These are phyloP conservation scores for Pygmarrhopalites habei DNA, from an alignment of 1,140 invertebrate genomes.

Conservation along the genomic window DNA sequence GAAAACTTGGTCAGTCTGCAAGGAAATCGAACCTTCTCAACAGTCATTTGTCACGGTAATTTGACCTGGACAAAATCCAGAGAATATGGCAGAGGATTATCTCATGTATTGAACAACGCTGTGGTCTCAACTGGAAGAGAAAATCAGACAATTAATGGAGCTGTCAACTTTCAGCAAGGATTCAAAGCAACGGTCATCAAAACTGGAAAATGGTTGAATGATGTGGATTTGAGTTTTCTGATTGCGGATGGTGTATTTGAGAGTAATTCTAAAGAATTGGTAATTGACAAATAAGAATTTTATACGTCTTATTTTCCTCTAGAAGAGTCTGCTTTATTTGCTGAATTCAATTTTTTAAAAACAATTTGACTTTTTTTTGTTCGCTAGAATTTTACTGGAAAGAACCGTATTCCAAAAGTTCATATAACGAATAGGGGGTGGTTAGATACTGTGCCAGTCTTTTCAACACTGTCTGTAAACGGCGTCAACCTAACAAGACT, in stretches of 20 bases:
- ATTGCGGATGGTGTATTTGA: background rate
- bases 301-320: too few species aligned
- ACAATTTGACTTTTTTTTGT: background rate
- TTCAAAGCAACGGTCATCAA: background rate
- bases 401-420: background rate
- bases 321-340: background rate
- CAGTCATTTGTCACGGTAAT: background rate
- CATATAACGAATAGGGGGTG: background rate
- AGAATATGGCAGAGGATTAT: background rate
- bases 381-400: background rate
- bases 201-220: background rate
- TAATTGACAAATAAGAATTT: too few species aligned
- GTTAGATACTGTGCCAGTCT: background rate
- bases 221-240: background rate
- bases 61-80: background rate
- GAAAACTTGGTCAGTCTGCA: background rate
- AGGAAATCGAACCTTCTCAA: background rate
- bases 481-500: background rate
- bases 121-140: background rate
- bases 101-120: background rate
- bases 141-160: background rate
- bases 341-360: background rate
- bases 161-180: background rate
- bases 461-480: background rate
- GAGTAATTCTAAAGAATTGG: background rate